A percentile compares a stretch with the other conserved stretches of the same genome.
phyloP scores from a whole-genome alignment of 2,888 invertebrate genomes.

The Podabrus alpinus region DNA sequence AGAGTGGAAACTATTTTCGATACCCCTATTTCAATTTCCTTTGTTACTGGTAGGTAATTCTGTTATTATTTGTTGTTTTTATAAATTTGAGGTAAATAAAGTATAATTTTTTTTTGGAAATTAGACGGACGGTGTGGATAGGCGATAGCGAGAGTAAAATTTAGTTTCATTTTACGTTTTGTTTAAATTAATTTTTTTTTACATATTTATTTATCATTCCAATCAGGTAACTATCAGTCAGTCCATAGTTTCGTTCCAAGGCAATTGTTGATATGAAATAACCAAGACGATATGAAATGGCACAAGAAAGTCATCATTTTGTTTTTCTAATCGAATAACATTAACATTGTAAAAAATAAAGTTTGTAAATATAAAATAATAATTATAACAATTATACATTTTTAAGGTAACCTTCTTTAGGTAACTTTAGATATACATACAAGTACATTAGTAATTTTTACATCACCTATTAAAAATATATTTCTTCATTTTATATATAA shows the following conservation, averaged over 20 bases:
- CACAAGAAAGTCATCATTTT: slow-evolving; percentile 23
- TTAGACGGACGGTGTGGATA: slow-evolving; percentile 14
- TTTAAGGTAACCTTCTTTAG: slow-evolving; percentile 34
- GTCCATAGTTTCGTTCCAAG: slow-evolving; percentile 46
- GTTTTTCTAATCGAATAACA: slow-evolving; percentile 13
- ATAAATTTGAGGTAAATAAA: not conserved
- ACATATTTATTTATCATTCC: slow-evolving; percentile 32
- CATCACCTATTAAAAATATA: slow-evolving; percentile 48
- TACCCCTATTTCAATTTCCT: not conserved
- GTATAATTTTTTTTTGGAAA: not conserved
- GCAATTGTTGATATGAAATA: slow-evolving; percentile 45
- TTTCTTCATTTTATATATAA: slow-evolving; percentile 41
- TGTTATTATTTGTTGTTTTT: not conserved
- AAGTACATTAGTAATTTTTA: slow-evolving; percentile 35
- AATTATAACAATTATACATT: slow-evolving; percentile 23
- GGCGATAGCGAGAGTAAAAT: slow-evolving; percentile 3
- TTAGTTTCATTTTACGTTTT: slow-evolving; percentile 1
- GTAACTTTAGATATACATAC: slow-evolving; percentile 36
- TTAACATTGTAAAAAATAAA: slow-evolving; percentile 26
- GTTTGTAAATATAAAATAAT: slow-evolving; percentile 22
- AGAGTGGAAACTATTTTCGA: not conserved
- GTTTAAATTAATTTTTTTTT: slow-evolving; percentile 13
- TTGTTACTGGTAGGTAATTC: not conserved
- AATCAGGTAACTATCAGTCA: slow-evolving; percentile 47
- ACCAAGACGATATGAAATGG: slow-evolving; percentile 34